Base-by-base conservation (phyloP, 2,888 invertebrate species). In the Parascotia fuliginaria region DNA sequence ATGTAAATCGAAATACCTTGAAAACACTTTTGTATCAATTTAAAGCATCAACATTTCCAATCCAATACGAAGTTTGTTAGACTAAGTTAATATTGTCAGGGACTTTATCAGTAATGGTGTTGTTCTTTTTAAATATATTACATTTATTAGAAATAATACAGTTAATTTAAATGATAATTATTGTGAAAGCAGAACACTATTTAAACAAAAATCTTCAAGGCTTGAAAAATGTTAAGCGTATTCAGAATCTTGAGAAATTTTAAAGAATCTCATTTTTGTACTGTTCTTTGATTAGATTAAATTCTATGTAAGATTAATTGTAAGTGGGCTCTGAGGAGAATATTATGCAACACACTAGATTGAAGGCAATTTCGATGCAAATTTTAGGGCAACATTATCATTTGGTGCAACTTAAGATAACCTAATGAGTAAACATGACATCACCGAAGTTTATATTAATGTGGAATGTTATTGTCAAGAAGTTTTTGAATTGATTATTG, bases 1-100 rank as follows among this genome's bases (percentile, higher is more conserved):
- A 73, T 71, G 66, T 62, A 60, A 64, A 76, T 76, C 65, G 36
- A 51, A 61, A 70, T 66, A 57, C 60, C 45, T 65, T 63, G 54
- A 60, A 70, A 47, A 69, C 73, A 73, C 70, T 59, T 70, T 61
- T 53, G 48, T 51, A 64, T 52, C 57, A 41, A 62, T 58, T 56
- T 59, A 42, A 71, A 54, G 33, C 48, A 61, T 65, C 55, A 40
- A 44, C 44, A 32, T 31, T 42, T 12, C 22, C 16, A 6, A 34
- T 52, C 16, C 58, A 66, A 1, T 48, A 0, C 38, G 6, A 3
- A 6, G 24, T 41, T 38, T 40, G 4, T 39, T 19, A 4, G 0
- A 14, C 0, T 9, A n/a, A 16, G n/a, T n/a, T 22, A 13, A 0
- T 0, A 4, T 24, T 2, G 27, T 29, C 3, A 1, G 0, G 0